These are phyloP conservation scores for Trachelus tabidus DNA, from an alignment of 2,888 invertebrate species.

Conservation along the genomic window DNA sequence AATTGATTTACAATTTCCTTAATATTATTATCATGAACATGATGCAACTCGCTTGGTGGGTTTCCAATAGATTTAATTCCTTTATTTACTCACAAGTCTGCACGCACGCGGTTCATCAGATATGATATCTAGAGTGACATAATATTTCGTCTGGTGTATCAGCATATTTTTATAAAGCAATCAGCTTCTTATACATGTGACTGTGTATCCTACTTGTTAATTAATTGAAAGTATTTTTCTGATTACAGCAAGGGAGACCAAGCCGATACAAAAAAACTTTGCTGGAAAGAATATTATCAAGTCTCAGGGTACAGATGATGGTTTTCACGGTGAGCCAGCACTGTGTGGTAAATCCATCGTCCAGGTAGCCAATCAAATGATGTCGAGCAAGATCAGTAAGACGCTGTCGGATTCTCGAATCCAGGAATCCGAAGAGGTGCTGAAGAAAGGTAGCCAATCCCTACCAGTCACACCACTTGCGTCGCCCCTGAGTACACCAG, in stretches of 20 bases:
- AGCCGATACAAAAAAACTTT: slow-evolving; percentile 24
- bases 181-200: not conserved
- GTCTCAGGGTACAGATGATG: slow-evolving; percentile 78
- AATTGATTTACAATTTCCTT: not conserved
- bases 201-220: not conserved
- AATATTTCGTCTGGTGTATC: not conserved
- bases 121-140: not conserved
- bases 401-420: slow-evolving; percentile 7
- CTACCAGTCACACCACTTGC: slow-evolving; percentile 77
- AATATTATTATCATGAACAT: not conserved
- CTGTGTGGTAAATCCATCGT: slow-evolving; percentile 77
- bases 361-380: slow-evolving; percentile 65
- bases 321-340: slow-evolving; percentile 71
- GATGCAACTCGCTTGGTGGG: not conserved
- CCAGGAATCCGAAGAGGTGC: slow-evolving; percentile 25
- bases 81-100: not conserved
- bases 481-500: slow-evolving; percentile 73
- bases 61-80: not conserved
- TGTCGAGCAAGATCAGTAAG: slow-evolving; percentile 52
- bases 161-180: not conserved
- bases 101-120: not conserved
- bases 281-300: slow-evolving; percentile 48
- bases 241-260: slow-evolving; percentile 31
- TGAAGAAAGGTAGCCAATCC: slow-evolving; percentile 73
- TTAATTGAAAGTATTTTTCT: not conserved